phyloP scores from a whole-genome alignment of 2,888 invertebrate species.

The Macrophya alboannulata region DNA sequence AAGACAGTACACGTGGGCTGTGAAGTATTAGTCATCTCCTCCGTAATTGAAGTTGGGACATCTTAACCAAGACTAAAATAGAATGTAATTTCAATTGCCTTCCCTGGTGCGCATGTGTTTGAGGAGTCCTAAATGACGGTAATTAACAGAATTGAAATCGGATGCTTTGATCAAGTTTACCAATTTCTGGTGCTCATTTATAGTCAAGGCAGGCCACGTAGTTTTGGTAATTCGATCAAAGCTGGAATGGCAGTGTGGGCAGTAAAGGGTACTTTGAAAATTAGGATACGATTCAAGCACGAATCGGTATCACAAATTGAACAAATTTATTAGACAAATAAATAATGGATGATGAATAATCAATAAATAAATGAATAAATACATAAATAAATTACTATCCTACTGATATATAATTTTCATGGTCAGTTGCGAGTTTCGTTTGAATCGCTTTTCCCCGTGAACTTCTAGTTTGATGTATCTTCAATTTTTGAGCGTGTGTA shows the following conservation, averaged over 20 bases:
- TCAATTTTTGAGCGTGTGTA: neutral
- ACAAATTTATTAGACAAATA: conserved; percentile 8
- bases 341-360: conserved; percentile 1
- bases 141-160: conserved; percentile 18
- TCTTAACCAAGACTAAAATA: neutral
- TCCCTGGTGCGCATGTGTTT: neutral
- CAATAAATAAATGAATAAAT: conserved; percentile 41
- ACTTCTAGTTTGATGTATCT: neutral
- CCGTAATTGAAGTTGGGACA: neutral
- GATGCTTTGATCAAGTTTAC: conserved; percentile 26
- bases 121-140: neutral
- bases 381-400: conserved; percentile 42
- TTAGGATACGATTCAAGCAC: neutral
- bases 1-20: neutral
- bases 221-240: conserved; percentile 31
- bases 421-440: conserved; percentile 9
- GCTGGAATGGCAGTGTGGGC: conserved; percentile 10
- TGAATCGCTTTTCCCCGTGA: neutral
- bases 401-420: neutral
- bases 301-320: neutral
- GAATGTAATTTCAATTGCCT: conserved; percentile 8
- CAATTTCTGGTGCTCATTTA: conserved; percentile 6
- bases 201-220: neutral
- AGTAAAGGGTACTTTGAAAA: neutral
- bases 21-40: neutral